These are phyloP conservation scores for Octomys mimax DNA, from an alignment of 2,797 vertebrate genomes.

Conservation along the genomic window DNA sequence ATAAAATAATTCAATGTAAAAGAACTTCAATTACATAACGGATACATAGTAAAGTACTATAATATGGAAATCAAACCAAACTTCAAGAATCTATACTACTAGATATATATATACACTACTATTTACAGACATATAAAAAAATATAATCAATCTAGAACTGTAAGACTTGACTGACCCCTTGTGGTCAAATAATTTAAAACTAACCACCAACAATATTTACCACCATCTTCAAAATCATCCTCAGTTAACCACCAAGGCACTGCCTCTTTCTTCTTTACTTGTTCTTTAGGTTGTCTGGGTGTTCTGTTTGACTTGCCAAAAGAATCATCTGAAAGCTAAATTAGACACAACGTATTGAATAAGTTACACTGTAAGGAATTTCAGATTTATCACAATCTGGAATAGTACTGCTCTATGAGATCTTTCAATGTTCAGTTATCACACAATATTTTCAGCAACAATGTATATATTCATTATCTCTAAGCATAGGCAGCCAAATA, in stretches of 20 bases:
- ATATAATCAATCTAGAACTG: background rate
- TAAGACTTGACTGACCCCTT: constrained; percentile 86
- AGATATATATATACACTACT: background rate
- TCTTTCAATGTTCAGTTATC: background rate
- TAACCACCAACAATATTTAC: constrained; percentile 82
- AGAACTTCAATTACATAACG: constrained; percentile 36
- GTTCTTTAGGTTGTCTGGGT: constrained; percentile 85
- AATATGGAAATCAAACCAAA: constrained; percentile 59
- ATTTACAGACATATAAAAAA: background rate
- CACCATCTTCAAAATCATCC: constrained; percentile 88
- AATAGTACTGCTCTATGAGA: background rate
- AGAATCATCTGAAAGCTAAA: constrained; percentile 97
- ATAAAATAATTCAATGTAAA: constrained; percentile 59
- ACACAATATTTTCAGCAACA: background rate
- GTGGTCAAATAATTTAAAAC: constrained; percentile 86
- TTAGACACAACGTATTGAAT: constrained; percentile 28
- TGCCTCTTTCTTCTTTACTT: constrained; percentile 86
- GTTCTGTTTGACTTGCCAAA: constrained; percentile 89
- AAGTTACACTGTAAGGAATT: constrained; percentile 39
- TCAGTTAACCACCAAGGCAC: constrained; percentile 91
- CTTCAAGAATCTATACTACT: constrained; percentile 32
- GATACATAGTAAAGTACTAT: background rate
- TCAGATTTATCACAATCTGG: background rate
- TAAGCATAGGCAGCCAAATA: background rate
- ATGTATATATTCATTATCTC: background rate